A percentile compares a stretch with the other conserved stretches of the same genome.
Evolutionary conservation across 2,797 vertebrate species (phyloP).

Genomic region (Todus mexicanus): DNA sequence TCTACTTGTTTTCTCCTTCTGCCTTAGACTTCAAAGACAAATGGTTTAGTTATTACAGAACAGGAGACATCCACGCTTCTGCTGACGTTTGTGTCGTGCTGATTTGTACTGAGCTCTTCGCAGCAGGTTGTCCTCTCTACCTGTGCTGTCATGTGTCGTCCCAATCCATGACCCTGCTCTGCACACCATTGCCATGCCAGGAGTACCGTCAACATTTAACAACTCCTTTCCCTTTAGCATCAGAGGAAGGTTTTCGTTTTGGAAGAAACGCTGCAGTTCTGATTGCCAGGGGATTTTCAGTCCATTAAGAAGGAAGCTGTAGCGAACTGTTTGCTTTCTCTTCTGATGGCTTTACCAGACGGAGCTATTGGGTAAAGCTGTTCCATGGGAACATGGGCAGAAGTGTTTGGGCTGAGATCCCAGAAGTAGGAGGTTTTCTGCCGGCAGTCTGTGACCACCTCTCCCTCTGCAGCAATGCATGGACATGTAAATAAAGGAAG

Average conservation of each 20-base stretch:
- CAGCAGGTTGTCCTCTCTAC: neutral
- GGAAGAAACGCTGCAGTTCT: neutral
- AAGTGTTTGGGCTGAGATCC: neutral
- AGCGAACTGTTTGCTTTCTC: neutral
- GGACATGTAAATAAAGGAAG: neutral
- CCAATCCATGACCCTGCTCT: neutral
- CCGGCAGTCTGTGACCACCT: neutral
- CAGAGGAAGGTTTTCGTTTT: neutral
- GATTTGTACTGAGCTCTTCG: neutral
- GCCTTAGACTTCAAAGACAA: neutral
- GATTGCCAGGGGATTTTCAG: neutral
- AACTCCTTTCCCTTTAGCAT: neutral
- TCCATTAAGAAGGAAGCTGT: neutral
- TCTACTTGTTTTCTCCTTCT: neutral
- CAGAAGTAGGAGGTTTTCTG: neutral
- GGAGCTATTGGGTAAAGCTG: neutral
- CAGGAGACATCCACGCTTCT: neutral
- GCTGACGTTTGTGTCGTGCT: accelerated
- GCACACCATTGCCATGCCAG: neutral
- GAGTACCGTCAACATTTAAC: accelerated
- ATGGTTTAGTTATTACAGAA: neutral
- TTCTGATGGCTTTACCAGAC: neutral
- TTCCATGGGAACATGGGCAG: neutral
- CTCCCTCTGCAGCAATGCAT: neutral
- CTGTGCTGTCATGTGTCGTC: neutral